phyloP scores from a whole-genome alignment of 2,113 vertebrate genomes.

The Chionomys nivalis region DNA sequence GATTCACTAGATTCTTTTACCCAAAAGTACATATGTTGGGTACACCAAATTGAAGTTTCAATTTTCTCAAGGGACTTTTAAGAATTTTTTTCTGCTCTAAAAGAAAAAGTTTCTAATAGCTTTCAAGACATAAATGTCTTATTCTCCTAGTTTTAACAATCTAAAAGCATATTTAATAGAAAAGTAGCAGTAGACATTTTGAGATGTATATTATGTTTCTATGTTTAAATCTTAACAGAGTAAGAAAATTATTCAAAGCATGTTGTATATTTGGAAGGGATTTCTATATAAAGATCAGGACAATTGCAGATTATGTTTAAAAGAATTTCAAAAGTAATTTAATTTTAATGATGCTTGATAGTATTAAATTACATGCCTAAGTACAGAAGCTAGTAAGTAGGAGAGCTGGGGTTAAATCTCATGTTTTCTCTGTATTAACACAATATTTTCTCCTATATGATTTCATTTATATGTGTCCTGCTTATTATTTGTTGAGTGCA shows the following conservation, averaged over 20 bases:
- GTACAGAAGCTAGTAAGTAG: conserved; percentile 26
- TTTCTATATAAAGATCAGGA: conserved; percentile 66
- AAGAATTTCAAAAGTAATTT: conserved; percentile 64
- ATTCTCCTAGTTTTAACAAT: neutral
- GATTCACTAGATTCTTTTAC: neutral
- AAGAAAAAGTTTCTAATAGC: neutral
- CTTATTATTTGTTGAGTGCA: neutral
- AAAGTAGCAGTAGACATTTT: conserved; percentile 56
- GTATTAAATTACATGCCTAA: conserved; percentile 49
- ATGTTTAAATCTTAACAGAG: conserved; percentile 54
- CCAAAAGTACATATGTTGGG: neutral
- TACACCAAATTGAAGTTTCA: neutral
- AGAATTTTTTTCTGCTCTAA: conserved; percentile 8
- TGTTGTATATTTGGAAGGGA: conserved; percentile 14
- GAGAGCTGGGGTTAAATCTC: neutral
- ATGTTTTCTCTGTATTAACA: neutral
- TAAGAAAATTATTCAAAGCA: conserved; percentile 54
- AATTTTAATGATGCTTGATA: conserved; percentile 53
- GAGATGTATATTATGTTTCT: conserved; percentile 38
- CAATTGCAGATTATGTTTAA: conserved; percentile 64
- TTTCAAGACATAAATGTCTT: neutral
- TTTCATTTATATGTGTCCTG: neutral
- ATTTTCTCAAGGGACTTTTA: neutral
- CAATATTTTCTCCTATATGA: neutral
- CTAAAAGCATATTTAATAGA: conserved; percentile 43